Evolutionary conservation across 2,113 vertebrate genomes (phyloP).

Genomic region (Microcebus murinus): DNA sequence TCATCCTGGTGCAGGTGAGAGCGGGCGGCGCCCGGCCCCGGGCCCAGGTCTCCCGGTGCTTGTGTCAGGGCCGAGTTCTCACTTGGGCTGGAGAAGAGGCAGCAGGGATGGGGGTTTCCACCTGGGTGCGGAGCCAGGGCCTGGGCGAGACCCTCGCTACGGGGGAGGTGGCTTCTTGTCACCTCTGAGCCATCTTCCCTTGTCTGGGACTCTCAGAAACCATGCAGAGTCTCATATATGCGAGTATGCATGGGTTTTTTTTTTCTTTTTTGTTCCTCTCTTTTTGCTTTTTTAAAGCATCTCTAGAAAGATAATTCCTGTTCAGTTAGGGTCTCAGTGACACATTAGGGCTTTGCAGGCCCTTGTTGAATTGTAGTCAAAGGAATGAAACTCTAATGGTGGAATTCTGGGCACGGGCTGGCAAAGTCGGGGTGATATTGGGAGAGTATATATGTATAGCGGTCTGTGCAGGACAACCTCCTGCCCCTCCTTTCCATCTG

Average conservation of each 20-base stretch:
- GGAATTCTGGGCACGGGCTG: background rate
- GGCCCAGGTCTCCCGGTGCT: accelerated
- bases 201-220: accelerated
- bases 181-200: background rate
- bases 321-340: background rate
- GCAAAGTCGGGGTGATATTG: accelerated
- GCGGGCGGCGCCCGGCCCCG: background rate
- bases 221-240: no score
- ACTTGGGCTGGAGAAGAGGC: background rate
- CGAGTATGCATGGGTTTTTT: background rate
- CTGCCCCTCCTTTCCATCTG: background rate
- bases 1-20: conserved; percentile 96
- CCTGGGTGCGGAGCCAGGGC: background rate
- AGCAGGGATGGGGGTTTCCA: accelerated
- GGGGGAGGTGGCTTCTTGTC: background rate
- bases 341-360: background rate
- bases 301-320: background rate
- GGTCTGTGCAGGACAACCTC: background rate
- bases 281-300: background rate
- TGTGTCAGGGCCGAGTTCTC: accelerated
- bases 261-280: background rate
- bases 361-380: background rate
- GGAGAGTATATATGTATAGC: background rate
- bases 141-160: accelerated
- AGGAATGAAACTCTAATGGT: background rate